Evolutionary conservation across 2,113 vertebrate genomes (phyloP).

Genomic region (Podarcis cretensis): DNA sequence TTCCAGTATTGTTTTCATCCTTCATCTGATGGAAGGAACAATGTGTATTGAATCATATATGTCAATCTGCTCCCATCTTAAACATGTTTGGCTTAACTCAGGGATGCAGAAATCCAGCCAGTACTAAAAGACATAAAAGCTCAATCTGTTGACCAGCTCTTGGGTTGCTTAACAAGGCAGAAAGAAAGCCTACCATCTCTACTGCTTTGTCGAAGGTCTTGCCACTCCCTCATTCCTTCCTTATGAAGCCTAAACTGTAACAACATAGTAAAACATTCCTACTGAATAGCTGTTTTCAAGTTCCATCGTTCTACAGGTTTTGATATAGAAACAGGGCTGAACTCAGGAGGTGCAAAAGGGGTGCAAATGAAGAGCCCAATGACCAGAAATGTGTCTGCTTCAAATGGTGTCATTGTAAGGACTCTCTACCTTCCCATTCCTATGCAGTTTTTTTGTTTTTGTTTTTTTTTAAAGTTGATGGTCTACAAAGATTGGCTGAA

Average conservation of each 20-base stretch:
- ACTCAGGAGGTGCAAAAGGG: background rate
- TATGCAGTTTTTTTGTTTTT: background rate
- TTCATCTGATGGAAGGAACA: conserved; percentile 10
- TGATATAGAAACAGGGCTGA: no score
- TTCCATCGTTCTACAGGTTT: background rate
- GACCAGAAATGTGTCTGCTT: conserved; percentile 35
- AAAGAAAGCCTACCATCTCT: background rate
- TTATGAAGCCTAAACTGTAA: background rate
- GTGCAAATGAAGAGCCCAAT: conserved; percentile 30
- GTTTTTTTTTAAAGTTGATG: background rate
- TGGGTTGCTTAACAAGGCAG: background rate
- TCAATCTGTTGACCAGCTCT: background rate
- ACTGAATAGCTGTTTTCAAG: background rate
- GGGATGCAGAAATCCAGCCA: background rate
- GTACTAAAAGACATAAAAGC: background rate
- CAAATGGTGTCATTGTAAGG: conserved; percentile 20
- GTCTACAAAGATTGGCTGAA: background rate
- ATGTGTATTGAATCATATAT: background rate
- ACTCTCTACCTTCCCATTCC: background rate
- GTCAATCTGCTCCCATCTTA: no score
- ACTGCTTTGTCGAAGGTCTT: background rate
- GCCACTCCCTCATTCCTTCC: no score
- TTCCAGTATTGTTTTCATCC: background rate
- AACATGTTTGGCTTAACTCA: background rate
- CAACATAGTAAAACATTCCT: background rate